Evolutionary conservation across 2,113 vertebrate species (phyloP).

Genomic region (Tauraco erythrolophus): DNA sequence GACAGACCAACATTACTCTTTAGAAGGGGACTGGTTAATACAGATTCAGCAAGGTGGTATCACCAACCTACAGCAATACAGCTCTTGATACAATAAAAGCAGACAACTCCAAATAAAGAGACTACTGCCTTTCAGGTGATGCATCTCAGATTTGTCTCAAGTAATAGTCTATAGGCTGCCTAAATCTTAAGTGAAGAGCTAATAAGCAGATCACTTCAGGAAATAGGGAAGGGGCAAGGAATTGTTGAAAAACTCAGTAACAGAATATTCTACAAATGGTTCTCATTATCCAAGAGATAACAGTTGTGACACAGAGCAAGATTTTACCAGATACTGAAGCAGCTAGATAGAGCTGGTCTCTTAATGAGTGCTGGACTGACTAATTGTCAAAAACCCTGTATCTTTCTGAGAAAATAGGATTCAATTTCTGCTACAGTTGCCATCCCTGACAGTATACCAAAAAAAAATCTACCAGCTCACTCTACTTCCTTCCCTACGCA

Average conservation of each 20-base stretch:
- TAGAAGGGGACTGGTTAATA: not conserved
- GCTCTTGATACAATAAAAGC: not conserved
- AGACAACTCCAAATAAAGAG: not conserved
- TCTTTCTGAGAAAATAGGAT: not conserved
- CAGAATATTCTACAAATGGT: not conserved
- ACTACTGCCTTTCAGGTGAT: not conserved
- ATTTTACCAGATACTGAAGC: not conserved
- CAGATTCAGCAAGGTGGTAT: not conserved
- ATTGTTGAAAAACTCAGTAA: not conserved
- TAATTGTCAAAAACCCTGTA: not conserved
- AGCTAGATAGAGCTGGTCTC: not conserved
- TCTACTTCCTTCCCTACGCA: not conserved
- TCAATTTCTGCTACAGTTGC: not conserved
- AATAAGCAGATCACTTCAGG: not conserved
- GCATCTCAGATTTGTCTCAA: not conserved
- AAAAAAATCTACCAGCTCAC: not conserved
- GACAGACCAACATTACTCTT: not conserved
- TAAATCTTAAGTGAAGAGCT: not conserved
- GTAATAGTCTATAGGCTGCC: not conserved
- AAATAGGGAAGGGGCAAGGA: not conserved
- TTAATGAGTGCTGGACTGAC: not conserved
- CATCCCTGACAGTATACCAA: not conserved
- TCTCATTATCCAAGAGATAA: not conserved
- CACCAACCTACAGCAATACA: not conserved
- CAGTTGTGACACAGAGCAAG: accelerated